Conservation (phyloP, 2,113 vertebrate genomes). For the Siniperca chuatsi region DNA sequence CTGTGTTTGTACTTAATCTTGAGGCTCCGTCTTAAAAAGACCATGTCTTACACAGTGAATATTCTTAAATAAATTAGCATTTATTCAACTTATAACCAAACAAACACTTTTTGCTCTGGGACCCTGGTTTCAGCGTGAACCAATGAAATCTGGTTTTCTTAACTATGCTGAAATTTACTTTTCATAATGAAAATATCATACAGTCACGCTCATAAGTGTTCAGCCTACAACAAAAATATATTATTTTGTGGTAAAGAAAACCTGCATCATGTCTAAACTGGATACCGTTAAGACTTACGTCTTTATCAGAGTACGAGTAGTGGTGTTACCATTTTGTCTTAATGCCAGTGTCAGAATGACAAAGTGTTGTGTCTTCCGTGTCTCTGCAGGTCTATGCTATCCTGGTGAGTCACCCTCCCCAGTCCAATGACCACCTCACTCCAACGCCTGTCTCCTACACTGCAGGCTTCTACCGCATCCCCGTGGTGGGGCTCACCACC, state of each 20-base stretch:
- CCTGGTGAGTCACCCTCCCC: constrained; percentile 97
- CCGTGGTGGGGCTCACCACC: constrained; percentile 96
- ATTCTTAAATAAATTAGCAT: not conserved
- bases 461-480: constrained; percentile 98
- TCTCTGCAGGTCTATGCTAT: constrained; percentile 95
- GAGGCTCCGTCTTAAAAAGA: not conserved
- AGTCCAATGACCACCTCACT: constrained; percentile 98
- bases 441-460: constrained; percentile 99
- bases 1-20: not conserved
- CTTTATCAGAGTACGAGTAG: not conserved
- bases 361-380: constrained; percentile 34
- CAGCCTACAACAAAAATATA: not conserved
- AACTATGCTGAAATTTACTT: not conserved
- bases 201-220: not conserved
- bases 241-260: not conserved
- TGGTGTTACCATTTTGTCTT: not conserved
- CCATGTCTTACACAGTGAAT: not conserved
- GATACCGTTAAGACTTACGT: not conserved
- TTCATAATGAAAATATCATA: not conserved
- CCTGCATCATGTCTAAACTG: not conserved
- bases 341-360: constrained; percentile 43
- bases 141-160: not conserved
- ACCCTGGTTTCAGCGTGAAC: not conserved
- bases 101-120: not conserved
- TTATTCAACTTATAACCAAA: not conserved